These are phyloP conservation scores for Esox lucius DNA, from an alignment of 2,797 vertebrate species.

Conservation along the genomic window DNA sequence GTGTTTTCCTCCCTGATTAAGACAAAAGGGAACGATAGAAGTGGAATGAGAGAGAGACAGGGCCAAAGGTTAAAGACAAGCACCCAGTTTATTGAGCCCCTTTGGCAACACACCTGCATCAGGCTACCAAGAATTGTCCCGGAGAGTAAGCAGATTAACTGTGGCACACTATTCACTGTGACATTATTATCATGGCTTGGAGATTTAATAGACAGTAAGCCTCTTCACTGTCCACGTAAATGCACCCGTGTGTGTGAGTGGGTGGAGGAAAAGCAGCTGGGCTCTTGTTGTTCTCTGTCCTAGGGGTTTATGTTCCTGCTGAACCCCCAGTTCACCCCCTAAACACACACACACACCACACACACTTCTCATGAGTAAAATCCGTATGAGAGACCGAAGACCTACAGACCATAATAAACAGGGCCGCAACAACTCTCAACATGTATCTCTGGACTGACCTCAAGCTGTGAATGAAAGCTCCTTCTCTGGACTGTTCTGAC, in stretches of 20 bases:
- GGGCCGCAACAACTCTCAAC: neutral
- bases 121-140: neutral
- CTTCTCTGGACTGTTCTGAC: neutral
- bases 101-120: neutral
- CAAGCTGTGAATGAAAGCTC: neutral
- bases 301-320: neutral
- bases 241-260: neutral
- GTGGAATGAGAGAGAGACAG: constrained; percentile 12
- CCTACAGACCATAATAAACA: neutral
- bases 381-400: neutral
- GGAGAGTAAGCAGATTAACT: neutral
- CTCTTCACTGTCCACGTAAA: neutral
- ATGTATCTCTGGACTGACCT: no score
- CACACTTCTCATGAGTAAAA: neutral
- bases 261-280: constrained; percentile 1
- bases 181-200: neutral
- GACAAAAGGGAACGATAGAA: constrained; percentile 5
- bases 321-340: neutral
- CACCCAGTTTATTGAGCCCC: neutral
- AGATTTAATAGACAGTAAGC: neutral
- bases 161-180: neutral
- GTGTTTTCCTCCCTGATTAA: constrained; percentile 86
- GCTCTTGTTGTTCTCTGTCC: constrained; percentile 8
- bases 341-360: neutral
- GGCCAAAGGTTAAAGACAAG: neutral